Evolutionary conservation across 2,797 vertebrate genomes (phyloP).

Genomic region (Crossoptilon crossoptilon): DNA sequence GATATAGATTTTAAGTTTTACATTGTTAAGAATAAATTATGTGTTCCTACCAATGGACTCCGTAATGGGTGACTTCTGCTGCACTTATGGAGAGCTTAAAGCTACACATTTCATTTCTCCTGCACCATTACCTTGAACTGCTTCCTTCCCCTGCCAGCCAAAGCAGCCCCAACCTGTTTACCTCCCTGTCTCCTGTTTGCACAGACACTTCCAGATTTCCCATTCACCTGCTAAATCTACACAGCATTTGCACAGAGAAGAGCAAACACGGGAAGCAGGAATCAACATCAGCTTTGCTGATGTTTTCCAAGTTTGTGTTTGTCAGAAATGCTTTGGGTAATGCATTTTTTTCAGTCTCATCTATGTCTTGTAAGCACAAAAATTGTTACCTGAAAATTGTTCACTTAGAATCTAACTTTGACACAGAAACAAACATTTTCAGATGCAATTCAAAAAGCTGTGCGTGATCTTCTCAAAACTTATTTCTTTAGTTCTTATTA

Average conservation of each 20-base stretch:
- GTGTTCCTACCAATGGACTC: background rate
- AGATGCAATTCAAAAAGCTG: background rate
- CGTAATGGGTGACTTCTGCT: background rate
- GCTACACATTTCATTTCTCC: background rate
- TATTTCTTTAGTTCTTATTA: background rate
- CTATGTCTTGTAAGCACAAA: background rate
- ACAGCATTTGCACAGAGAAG: background rate
- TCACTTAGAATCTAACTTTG: background rate
- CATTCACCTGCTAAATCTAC: background rate
- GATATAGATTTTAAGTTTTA: background rate
- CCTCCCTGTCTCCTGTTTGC: background rate
- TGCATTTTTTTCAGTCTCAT: background rate
- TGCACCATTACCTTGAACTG: accelerated
- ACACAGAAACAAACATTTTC: background rate
- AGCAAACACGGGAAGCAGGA: background rate
- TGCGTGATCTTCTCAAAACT: background rate
- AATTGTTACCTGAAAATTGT: background rate
- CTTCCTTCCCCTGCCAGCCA: background rate
- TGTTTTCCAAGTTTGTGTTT: background rate
- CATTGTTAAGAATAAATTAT: background rate
- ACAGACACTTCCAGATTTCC: background rate
- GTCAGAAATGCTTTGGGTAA: background rate
- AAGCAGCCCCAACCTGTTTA: background rate
- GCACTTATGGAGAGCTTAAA: background rate
- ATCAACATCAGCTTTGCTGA: background rate